Evolutionary conservation across 2,797 vertebrate species (phyloP).

Genomic region (Gymnothorax javanicus): DNA sequence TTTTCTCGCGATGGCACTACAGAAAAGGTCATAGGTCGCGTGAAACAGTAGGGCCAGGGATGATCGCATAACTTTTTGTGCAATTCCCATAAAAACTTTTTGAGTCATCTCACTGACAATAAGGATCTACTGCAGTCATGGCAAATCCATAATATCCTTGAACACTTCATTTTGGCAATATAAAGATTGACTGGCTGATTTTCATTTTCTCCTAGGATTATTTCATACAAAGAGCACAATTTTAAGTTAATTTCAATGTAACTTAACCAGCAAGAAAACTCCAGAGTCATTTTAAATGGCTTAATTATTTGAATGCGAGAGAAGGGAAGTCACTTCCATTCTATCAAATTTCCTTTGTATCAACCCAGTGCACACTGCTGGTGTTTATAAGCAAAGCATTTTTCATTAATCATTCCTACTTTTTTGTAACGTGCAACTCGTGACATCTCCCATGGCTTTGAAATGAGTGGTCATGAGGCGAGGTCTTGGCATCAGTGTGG

Average conservation of each 20-base stretch:
- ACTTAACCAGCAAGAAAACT: background rate
- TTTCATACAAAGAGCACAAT: background rate
- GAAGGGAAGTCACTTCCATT: background rate
- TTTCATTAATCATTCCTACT: background rate
- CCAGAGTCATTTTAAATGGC: background rate
- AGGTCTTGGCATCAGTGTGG: background rate
- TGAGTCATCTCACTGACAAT: too few relatives aligned
- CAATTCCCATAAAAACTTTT: too few relatives aligned
- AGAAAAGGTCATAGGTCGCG: too few relatives aligned
- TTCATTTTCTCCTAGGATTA: background rate
- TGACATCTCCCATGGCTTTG: background rate
- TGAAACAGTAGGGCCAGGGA: too few relatives aligned
- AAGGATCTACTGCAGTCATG: too few relatives aligned
- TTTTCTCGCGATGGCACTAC: too few relatives aligned
- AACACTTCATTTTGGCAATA: too few relatives aligned
- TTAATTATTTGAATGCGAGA: background rate
- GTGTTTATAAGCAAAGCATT: background rate
- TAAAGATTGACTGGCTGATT: background rate
- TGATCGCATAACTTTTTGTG: too few relatives aligned
- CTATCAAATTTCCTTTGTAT: background rate
- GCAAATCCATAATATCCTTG: too few relatives aligned
- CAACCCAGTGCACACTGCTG: background rate
- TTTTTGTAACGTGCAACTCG: background rate
- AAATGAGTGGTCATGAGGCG: background rate
- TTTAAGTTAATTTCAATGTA: background rate